Evolutionary conservation across 1,140 invertebrate genomes (phyloP).

Genomic region (Drosophila eugracilis): DNA sequence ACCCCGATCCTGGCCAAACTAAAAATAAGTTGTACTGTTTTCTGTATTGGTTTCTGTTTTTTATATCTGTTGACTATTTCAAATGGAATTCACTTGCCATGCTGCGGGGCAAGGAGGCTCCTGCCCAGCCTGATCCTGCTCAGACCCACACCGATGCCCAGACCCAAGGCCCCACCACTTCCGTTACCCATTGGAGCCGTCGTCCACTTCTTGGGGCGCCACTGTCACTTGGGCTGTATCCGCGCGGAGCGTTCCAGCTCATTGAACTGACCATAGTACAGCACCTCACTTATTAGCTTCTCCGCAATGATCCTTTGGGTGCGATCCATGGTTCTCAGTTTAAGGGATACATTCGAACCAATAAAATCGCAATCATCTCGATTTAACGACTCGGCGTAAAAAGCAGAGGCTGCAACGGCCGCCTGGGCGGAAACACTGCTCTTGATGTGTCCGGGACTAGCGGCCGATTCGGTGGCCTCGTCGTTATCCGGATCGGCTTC

Average conservation of each 20-base stretch:
- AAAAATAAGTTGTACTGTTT: constrained; percentile 73
- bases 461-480: constrained; percentile 69
- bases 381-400: constrained; percentile 74
- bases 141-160: constrained; percentile 27
- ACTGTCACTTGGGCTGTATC: constrained; percentile 83
- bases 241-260: constrained; percentile 75
- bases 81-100: constrained; percentile 74
- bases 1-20: constrained; percentile 42
- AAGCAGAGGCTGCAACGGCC: constrained; percentile 60
- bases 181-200: constrained; percentile 11
- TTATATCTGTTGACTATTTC: constrained; percentile 42
- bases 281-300: constrained; percentile 84
- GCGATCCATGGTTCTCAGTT: constrained; percentile 84
- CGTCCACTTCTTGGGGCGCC: constrained; percentile 58
- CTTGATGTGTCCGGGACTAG: constrained; percentile 70
- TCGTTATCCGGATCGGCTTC: constrained; percentile 61
- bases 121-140: constrained; percentile 28
- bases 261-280: constrained; percentile 85
- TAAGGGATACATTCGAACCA: constrained; percentile 84
- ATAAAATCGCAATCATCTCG: constrained; percentile 81
- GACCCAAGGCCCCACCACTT: constrained; percentile 16
- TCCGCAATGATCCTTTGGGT: constrained; percentile 85
- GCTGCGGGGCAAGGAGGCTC: constrained; percentile 35
- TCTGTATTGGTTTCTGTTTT: constrained; percentile 40
- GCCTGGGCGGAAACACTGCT: constrained; percentile 72